These are phyloP conservation scores for Hippocampus guttulatus DNA, from an alignment of 2,113 vertebrate species.

Conservation along the genomic window DNA sequence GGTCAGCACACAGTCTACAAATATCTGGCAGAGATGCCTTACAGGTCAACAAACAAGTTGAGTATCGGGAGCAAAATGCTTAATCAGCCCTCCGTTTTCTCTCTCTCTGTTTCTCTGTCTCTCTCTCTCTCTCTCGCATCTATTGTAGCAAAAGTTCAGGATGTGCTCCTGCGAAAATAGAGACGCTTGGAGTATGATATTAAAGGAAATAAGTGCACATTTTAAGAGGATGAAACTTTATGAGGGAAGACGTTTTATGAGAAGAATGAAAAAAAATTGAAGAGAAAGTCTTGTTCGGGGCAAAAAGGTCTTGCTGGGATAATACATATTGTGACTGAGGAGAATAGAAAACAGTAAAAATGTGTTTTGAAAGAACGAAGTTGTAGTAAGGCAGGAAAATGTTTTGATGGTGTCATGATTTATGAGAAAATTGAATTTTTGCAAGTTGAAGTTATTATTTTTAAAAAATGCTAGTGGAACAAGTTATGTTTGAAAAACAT, in stretches of 20 bases:
- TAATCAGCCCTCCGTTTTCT: neutral
- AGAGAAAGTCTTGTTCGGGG: neutral
- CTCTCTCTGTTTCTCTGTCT: neutral
- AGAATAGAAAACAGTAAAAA: neutral
- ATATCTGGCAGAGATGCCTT: conserved; percentile 51
- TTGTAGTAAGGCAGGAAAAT: neutral
- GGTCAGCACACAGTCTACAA: conserved; percentile 62
- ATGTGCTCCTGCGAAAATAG: neutral
- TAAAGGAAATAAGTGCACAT: neutral
- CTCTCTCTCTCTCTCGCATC: neutral
- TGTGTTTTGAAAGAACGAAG: neutral
- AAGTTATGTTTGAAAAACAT: no score
- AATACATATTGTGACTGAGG: neutral
- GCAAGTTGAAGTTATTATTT: no score
- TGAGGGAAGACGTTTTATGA: neutral
- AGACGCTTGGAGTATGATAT: neutral
- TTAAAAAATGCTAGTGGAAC: no score
- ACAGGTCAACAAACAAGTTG: conserved; percentile 16
- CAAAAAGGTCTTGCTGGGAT: neutral
- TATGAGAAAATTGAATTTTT: no score
- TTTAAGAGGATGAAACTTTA: neutral
- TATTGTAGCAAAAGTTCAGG: neutral
- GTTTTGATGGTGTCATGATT: neutral
- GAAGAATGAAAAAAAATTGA: neutral
- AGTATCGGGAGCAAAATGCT: conserved; percentile 12